phyloP scores from a whole-genome alignment of 2,888 invertebrate genomes.

The Brachyptera risi region DNA sequence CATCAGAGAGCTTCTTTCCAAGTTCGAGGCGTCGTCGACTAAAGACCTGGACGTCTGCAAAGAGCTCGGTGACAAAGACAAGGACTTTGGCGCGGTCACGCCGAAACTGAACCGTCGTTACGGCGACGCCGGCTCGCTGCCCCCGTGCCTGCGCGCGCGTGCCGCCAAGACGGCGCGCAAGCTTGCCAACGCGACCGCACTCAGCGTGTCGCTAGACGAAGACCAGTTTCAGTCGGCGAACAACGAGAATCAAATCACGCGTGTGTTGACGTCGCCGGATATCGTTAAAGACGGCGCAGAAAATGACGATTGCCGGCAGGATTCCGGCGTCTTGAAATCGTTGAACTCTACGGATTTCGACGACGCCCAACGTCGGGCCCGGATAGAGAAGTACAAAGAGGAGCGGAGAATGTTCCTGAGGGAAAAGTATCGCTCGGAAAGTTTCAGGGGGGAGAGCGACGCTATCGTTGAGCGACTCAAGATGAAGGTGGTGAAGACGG shows the following conservation, averaged over 20 bases:
- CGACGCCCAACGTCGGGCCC: conserved; percentile 61
- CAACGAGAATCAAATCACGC: conserved; percentile 33
- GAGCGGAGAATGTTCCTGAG: conserved; percentile 79
- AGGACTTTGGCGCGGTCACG: neutral
- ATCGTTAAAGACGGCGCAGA: conserved; percentile 25
- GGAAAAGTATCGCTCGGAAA: conserved; percentile 73
- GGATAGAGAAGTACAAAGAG: conserved; percentile 88
- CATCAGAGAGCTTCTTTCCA: conserved; percentile 58
- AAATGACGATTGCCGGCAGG: too few species aligned
- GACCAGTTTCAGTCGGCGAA: conserved; percentile 53
- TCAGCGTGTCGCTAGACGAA: conserved; percentile 58
- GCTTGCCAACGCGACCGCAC: conserved; percentile 51
- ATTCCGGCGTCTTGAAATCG: conserved; percentile 8
- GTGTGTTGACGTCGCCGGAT: conserved; percentile 37
- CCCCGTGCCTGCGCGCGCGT: conserved; percentile 59
- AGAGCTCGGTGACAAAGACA: neutral
- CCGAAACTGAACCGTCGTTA: neutral
- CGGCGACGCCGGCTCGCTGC: conserved; percentile 41
- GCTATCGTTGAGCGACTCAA: conserved; percentile 65
- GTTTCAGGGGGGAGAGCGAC: conserved; percentile 41
- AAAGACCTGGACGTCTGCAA: conserved; percentile 36
- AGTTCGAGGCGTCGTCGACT: conserved; percentile 60
- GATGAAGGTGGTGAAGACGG: conserved; percentile 43
- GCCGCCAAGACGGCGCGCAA: conserved; percentile 55
- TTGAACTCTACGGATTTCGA: conserved; percentile 45